Base-by-base conservation (phyloP, 92 coral and sea anemone genomes). In the Porites rus region DNA sequence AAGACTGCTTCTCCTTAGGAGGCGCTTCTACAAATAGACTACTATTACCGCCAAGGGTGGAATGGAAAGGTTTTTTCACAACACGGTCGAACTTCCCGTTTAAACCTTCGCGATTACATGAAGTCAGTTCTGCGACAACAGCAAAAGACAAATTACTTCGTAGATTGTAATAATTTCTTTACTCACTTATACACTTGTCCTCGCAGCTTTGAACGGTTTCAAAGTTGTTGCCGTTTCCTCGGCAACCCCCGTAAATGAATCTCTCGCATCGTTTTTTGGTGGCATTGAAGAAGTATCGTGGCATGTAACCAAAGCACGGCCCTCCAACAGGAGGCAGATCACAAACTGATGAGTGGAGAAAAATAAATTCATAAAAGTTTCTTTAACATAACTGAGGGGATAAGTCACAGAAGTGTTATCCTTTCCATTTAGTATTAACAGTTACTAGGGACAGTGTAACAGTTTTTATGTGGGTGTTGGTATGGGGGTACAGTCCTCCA, bases 221-320 rank as follows among this genome's bases (percentile, higher is more conserved):
- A 80, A 91, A 91, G 8, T 83, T 89, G 85, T 91, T 91, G 19
- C 78, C 92, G 85, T 91, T 91, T 65, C 94, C 94, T 19, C 53
- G 89, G 46, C 94, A 91, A 25, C 94, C 92, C 22, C 94, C 94
- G 54, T 88, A 91, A 54, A 80, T 67, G 58, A 91, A 91, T 80
- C 59, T 38, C 61, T 91, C 79, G 21, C 94, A 91, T 24, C 69
- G 81, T 66, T 74, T 56, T 0, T 89, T 69, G 51, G 92, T 88
- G 3, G 84, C 50, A 80, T 91, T 91, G 80, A 72, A 91, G 87
- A 88, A 88, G 87, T 20, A 91, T 11, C 52, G 78, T 21, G 87
- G 90, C 62, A 91, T 73, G 46, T 79, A 79, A 10, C 77, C 94
- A 17, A 65, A 51, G 63, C 94, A 92, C 0, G 78, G 94, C 31